Evolutionary conservation across 2,113 vertebrate genomes (phyloP), one percentile per base, ranked within the genome.

Genomic region (Catharus fuscescens): DNA sequence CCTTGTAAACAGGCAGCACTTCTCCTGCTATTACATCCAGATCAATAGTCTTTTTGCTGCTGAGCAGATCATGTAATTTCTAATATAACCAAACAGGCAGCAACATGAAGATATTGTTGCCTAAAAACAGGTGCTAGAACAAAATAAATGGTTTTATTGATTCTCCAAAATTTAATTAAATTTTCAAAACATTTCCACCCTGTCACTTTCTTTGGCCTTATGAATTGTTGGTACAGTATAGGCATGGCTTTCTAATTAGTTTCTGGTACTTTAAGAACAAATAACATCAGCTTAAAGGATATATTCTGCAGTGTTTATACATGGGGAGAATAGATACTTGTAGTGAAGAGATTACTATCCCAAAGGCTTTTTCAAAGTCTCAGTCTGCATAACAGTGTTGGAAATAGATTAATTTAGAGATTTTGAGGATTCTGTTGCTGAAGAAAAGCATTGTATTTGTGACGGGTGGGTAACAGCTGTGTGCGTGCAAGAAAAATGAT

Each of bases 71-170:
- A 17, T 57, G 80, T 80, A 52, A 62, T 96, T 83, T 86, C 42
- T 93, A 72, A 74, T 71, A 67, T 36, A 87, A 74, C 80, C 61
- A 86, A 86, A 66, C 61, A 86, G 80, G 66, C 52, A 85, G 62
- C 32, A 69, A 54, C 66, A 50, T 77, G 83, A 95, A 71, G 76
- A 86, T 82, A 36, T 18, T 79, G 42, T 32, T 5, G 14, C 76
- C 79, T 77, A 80, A 92, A 90, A 95, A 5, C 45, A 73, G 50
- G 59, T 77, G 86, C 47, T 77, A 45, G 90, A 88, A 86, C 20
- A 65, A 88, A 59, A 83, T 36, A 90, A 96, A 95, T 73, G 45
- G 34, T 65, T 96, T 90, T 88, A 94, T 95, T 88, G 82, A 86
- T 94, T 93, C 34, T 80, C 25, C 21, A 26, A 62, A 62, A 36